These are phyloP conservation scores for Nansenia antarctica DNA, from an alignment of 2,113 vertebrate species.

Conservation along the genomic window DNA sequence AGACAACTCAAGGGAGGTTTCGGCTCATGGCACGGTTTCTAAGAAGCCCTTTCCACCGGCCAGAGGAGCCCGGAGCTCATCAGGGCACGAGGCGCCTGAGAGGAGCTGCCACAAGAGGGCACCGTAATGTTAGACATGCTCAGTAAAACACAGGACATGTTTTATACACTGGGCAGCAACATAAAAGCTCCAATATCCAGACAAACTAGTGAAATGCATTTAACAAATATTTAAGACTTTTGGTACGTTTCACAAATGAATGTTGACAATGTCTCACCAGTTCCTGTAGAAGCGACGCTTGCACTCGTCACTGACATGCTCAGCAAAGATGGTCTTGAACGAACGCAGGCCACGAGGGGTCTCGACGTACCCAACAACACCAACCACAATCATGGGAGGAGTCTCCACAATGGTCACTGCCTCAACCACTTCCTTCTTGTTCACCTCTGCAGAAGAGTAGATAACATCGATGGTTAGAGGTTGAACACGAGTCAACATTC, in stretches of 20 bases:
- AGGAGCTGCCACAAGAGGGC: constrained; percentile 84
- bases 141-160: constrained; percentile 24
- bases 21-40: constrained; percentile 92
- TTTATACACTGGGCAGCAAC: constrained; percentile 49
- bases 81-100: constrained; percentile 85
- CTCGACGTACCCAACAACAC: constrained; percentile 89
- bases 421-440: constrained; percentile 98
- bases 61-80: constrained; percentile 99
- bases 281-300: constrained; percentile 99
- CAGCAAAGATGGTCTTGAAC: constrained; percentile 95
- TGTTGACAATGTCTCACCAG: constrained; percentile 79
- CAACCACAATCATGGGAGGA: constrained; percentile 94
- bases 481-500: background rate
- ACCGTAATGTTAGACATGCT: constrained; percentile 63
- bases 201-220: background rate
- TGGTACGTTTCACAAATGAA: background rate
- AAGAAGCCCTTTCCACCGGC: constrained; percentile 89
- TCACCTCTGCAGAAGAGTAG: constrained; percentile 84
- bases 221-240: accelerated
- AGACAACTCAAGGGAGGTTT: constrained; percentile 37
- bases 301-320: constrained; percentile 97
- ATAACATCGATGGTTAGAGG: no score
- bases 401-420: constrained; percentile 95
- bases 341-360: constrained; percentile 93
- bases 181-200: constrained; percentile 38